These are phyloP conservation scores for Barypeithes pellucidus DNA, from an alignment of 2,888 invertebrate genomes.

Conservation along the genomic window DNA sequence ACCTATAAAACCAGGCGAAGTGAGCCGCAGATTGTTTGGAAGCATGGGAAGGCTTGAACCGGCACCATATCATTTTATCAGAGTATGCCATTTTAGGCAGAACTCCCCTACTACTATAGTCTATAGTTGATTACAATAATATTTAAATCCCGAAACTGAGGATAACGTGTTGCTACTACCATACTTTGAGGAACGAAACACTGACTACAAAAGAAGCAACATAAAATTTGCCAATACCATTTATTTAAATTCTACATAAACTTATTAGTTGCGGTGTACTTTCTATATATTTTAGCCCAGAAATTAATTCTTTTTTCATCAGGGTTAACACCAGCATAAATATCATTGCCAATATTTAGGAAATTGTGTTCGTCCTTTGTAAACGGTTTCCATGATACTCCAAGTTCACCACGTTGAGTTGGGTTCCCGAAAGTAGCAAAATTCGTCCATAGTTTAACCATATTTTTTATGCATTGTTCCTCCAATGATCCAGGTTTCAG, in stretches of 20 bases:
- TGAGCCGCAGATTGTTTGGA: too few relatives aligned
- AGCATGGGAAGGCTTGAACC: too few relatives aligned
- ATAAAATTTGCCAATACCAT: too few relatives aligned
- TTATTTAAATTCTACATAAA: conserved; percentile 16
- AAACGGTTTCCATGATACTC: conserved; percentile 58
- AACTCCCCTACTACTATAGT: too few relatives aligned
- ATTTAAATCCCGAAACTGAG: too few relatives aligned
- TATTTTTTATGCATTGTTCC: conserved; percentile 53
- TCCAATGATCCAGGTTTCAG: conserved; percentile 53
- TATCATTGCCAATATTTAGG: conserved; percentile 61
- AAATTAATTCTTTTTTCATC: conserved; percentile 60
- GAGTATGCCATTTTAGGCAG: too few relatives aligned
- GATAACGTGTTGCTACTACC: too few relatives aligned
- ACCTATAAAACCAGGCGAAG: too few relatives aligned
- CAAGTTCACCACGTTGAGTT: conserved; percentile 51
- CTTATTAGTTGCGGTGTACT: conserved; percentile 1
- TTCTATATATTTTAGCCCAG: conserved; percentile 56
- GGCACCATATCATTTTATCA: too few relatives aligned
- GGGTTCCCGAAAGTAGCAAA: conserved; percentile 62
- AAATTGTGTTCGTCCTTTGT: conserved; percentile 55
- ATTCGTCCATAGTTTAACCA: conserved; percentile 63
- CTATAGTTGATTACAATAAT: too few relatives aligned
- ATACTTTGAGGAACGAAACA: too few relatives aligned
- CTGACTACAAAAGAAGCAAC: too few relatives aligned
- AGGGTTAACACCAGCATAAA: conserved; percentile 57